Base-by-base conservation (phyloP, 2,888 invertebrate species). In the Scaptomyza parva region DNA sequence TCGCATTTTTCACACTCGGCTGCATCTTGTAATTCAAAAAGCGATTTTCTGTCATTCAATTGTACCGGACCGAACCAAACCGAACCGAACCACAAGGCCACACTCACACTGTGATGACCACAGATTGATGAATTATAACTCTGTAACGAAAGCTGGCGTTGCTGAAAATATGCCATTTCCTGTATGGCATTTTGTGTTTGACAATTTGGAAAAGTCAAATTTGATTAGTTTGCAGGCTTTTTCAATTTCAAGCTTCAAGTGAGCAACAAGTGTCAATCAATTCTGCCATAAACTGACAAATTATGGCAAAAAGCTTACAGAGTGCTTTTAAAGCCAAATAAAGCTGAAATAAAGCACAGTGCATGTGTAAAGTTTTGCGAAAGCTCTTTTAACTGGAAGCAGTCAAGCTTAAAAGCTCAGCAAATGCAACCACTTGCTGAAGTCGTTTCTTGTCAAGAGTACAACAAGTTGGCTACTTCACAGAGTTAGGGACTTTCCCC, bases 1-100 rank as follows among this genome's bases (percentile, higher is more conserved):
- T 65, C 68, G 45, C 55, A 69, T 81, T 84, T 76, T 61, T 55
- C 44, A 65, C 88, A 72, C 76, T 81, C 61, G 75, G 53, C 59
- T 78, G 88, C 53, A 30, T 64, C 72, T 75, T 78, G 70, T 82
- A 78, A 87, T 87, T 85, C 81, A 72, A 76, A 87, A 85, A 67
- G 60, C 78, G 71, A 78, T 70, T 70, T 67, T 47, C 61, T 58
- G 69, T 51, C 58, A 39, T 66, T 68, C 58, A 53, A 39, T 67
- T 44, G 61, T 30, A 44, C 7, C 7, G 17, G 12, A 47, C 50
- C n/a, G n/a, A n/a, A n/a, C n/a, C n/a, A n/a, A n/a, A n/a, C n/a
- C n/a, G n/a, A n/a, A n/a, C n/a, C n/a, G n/a, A n/a, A n/a, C n/a
- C n/a, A n/a, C n/a, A n/a, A n/a, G n/a, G 43, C 44, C 50, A n/a